A percentile compares a stretch with the other conserved stretches of the same genome.
Evolutionary conservation across 2,888 invertebrate genomes (phyloP).

Genomic region (Chrysina gloriosa): DNA sequence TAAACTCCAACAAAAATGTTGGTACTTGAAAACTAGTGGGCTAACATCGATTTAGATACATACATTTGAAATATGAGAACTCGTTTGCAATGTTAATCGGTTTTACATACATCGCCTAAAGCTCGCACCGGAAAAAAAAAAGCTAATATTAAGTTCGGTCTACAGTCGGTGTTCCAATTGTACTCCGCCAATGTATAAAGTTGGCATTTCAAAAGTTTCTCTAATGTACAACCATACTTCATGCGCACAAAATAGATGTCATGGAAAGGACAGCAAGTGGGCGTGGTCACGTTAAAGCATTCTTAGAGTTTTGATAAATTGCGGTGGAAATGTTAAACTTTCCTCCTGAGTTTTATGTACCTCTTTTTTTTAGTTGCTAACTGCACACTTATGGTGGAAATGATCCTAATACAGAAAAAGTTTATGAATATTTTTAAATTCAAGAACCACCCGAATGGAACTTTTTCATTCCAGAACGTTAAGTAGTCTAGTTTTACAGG

Average conservation of each 20-base stretch:
- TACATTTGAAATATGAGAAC: too few species aligned
- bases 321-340: constrained; percentile 21
- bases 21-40: too few species aligned
- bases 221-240: constrained; percentile 24
- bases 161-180: constrained; percentile 6
- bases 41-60: too few species aligned
- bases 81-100: too few species aligned
- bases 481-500: background rate
- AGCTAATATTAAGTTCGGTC: too few species aligned
- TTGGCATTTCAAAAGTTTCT: constrained; percentile 11
- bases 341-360: constrained; percentile 11
- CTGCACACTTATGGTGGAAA: background rate
- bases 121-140: too few species aligned
- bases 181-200: constrained; percentile 5
- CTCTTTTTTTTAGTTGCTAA: background rate
- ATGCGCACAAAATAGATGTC: constrained; percentile 23
- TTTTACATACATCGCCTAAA: too few species aligned
- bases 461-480: background rate
- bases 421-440: background rate
- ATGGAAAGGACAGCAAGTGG: constrained; percentile 22
- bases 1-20: too few species aligned
- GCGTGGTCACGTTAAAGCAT: constrained; percentile 14
- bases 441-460: too few species aligned
- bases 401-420: background rate
- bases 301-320: constrained; percentile 27